These are phyloP conservation scores for Nyctibius bracteatus DNA, from an alignment of 2,113 vertebrate species.

Conservation along the genomic window DNA sequence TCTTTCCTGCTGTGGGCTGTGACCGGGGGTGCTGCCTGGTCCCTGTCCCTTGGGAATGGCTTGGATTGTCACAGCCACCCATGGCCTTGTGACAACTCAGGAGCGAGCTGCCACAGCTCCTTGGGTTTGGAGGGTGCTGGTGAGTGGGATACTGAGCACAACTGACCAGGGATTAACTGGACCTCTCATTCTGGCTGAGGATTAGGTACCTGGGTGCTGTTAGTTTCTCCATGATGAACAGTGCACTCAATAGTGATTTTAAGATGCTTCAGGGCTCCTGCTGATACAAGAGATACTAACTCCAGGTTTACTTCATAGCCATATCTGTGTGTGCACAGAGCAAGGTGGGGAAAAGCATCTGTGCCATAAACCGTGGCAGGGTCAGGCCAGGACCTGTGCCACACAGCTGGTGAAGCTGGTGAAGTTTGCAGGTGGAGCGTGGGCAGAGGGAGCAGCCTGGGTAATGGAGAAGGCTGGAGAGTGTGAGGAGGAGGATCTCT, in stretches of 20 bases:
- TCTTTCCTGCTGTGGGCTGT: neutral
- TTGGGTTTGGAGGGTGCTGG: neutral
- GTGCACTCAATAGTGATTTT: neutral
- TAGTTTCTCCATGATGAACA: neutral
- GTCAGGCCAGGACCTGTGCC: neutral
- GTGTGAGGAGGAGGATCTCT: neutral
- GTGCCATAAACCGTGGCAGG: rapidly evolving
- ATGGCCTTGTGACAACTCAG: neutral
- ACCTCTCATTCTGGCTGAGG: neutral
- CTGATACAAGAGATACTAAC: neutral
- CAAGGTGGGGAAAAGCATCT: neutral
- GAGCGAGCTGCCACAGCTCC: neutral
- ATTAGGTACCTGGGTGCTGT: neutral
- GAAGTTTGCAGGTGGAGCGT: neutral
- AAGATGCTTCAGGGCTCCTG: neutral
- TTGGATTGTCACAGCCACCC: neutral
- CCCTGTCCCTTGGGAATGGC: neutral
- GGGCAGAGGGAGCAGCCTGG: neutral
- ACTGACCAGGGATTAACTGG: neutral
- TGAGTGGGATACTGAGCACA: neutral
- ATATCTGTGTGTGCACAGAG: rapidly evolving
- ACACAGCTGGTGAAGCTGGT: neutral
- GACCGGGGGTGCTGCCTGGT: neutral
- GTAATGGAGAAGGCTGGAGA: neutral
- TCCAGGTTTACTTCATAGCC: neutral